Conservation (phyloP, 2,113 vertebrate genomes). For the Phalacrocorax carbo region DNA sequence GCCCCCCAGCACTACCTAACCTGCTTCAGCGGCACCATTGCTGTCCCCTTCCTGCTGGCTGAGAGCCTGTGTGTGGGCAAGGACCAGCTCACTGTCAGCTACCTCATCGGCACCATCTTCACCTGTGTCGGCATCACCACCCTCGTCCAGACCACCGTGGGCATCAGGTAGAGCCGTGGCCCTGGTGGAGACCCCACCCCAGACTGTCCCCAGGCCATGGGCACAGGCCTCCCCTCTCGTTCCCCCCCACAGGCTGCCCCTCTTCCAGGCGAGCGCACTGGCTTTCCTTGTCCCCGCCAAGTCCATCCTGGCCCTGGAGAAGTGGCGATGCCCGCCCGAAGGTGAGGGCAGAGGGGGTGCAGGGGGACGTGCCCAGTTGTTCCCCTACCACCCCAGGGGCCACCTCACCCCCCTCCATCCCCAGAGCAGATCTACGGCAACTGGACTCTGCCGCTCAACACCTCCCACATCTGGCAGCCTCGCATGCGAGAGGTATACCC, state of each 20-base stretch:
- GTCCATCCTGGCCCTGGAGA: slow-evolving; percentile 84
- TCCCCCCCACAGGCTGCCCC: slow-evolving; percentile 75
- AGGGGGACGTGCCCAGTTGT: too few relatives aligned
- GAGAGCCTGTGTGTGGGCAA: slow-evolving; percentile 91
- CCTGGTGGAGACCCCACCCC: fast-evolving
- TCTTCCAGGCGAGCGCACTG: slow-evolving; percentile 88
- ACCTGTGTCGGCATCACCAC: slow-evolving; percentile 94
- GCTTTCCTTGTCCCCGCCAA: slow-evolving; percentile 87
- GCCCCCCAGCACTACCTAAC: slow-evolving; percentile 90
- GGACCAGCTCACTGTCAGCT: slow-evolving; percentile 90
- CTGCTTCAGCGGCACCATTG: slow-evolving; percentile 95
- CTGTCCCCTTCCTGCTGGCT: slow-evolving; percentile 92
- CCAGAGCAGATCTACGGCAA: slow-evolving; percentile 94
- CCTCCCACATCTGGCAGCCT: slow-evolving; percentile 92
- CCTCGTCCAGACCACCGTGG: slow-evolving; percentile 91
- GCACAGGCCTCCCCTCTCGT: not conserved
- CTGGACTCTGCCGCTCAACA: slow-evolving; percentile 86
- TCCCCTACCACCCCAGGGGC: not conserved
- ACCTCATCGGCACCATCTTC: slow-evolving; percentile 96
- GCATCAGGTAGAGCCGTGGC: slow-evolving; percentile 80
- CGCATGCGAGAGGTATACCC: slow-evolving; percentile 86
- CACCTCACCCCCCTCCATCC: not conserved
- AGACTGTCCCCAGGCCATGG: not conserved
- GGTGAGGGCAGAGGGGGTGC: slow-evolving; percentile 55
- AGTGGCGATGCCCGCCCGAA: slow-evolving; percentile 85